Evolutionary conservation across 2,797 vertebrate genomes (phyloP).

Genomic region (Sphaeramia orbicularis): DNA sequence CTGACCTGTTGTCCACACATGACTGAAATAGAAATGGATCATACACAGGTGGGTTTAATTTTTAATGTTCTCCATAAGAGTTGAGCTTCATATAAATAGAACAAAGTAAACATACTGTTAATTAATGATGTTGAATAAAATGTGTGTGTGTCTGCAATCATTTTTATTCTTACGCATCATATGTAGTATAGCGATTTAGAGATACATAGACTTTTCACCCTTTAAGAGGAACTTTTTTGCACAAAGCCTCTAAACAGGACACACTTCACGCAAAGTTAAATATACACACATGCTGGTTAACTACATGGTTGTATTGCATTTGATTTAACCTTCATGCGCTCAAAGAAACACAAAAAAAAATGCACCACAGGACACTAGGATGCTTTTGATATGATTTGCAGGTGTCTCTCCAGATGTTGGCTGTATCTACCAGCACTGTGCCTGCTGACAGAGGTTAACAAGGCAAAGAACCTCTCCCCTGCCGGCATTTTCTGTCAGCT

Average conservation of each 20-base stretch:
- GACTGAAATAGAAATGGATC: conserved; percentile 18
- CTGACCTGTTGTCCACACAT: conserved; percentile 20
- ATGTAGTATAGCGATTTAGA: not conserved
- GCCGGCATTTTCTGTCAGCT: conserved; percentile 27
- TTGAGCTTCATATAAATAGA: not conserved
- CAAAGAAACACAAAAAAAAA: conserved; percentile 19
- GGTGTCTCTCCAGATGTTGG: conserved; percentile 50
- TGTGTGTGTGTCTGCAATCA: too few species aligned
- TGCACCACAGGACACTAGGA: conserved; percentile 3
- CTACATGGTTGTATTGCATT: conserved; percentile 15
- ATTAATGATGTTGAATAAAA: too few species aligned
- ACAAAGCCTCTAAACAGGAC: not conserved
- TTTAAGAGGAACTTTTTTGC: not conserved
- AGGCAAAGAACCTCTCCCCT: conserved; percentile 22
- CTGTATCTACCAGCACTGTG: conserved; percentile 17
- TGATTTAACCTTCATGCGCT: conserved; percentile 7
- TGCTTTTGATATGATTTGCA: conserved; percentile 40
- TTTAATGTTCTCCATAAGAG: not conserved
- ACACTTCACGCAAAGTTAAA: not conserved
- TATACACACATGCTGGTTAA: not conserved
- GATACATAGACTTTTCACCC: conserved; percentile 3
- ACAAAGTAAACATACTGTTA: conserved; percentile 4
- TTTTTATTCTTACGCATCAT: too few species aligned
- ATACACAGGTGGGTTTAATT: conserved; percentile 30
- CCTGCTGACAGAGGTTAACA: conserved; percentile 45